phyloP scores from a whole-genome alignment of 2,797 vertebrate genomes.

The Rachycentron canadum region DNA sequence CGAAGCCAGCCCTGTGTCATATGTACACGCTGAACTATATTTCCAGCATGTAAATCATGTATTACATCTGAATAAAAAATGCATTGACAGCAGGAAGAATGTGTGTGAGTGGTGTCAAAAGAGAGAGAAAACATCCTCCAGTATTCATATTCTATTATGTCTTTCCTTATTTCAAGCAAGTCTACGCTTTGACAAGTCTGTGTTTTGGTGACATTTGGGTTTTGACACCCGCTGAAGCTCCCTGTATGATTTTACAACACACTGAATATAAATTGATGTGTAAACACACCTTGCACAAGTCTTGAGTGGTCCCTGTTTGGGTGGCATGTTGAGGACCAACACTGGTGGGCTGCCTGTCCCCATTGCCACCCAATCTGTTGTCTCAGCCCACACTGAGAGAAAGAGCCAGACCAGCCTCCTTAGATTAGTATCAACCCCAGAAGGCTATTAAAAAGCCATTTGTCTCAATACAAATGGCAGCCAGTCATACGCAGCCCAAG shows the following conservation, averaged over 20 bases:
- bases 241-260: not conserved
- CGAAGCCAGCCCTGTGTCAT: not conserved
- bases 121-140: too few relatives aligned
- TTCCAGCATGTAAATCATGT: not conserved
- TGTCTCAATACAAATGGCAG: conserved; percentile 82
- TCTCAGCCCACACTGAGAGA: conserved; percentile 65
- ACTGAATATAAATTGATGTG: not conserved
- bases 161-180: conserved; percentile 7
- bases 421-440: conserved; percentile 80
- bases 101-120: too few relatives aligned
- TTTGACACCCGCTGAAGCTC: not conserved
- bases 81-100: not conserved
- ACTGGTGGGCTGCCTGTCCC: conserved; percentile 47
- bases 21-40: not conserved
- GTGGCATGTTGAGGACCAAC: conserved; percentile 40
- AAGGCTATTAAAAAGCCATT: conserved; percentile 83
- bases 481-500: conserved; percentile 73
- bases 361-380: conserved; percentile 67
- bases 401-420: conserved; percentile 69
- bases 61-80: not conserved
- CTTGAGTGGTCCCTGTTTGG: conserved; percentile 10
- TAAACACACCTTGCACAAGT: not conserved
- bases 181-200: not conserved
- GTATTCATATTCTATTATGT: too few relatives aligned
- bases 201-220: not conserved